Conservation (phyloP, 2,797 vertebrate species). For the Epinephelus coioides region DNA sequence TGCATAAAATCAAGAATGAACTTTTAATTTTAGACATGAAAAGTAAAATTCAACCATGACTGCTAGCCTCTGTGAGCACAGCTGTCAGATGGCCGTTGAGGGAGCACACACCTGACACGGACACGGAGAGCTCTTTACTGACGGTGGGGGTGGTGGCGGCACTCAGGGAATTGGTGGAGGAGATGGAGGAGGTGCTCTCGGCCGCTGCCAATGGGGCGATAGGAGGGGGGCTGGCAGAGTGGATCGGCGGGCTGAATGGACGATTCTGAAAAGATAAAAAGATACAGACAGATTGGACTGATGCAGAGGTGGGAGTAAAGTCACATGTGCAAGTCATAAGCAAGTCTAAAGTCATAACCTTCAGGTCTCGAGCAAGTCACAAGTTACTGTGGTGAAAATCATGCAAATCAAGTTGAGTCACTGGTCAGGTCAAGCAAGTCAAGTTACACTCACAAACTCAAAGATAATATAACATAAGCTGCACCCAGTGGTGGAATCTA, state of each 20-base stretch:
- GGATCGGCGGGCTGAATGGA: conserved; percentile 94
- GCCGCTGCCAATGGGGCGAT: conserved; percentile 96
- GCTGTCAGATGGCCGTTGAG: conserved; percentile 35
- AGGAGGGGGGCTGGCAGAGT: conserved; percentile 94
- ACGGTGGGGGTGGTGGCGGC: conserved; percentile 98
- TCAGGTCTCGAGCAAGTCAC: too few species aligned
- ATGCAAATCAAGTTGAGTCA: too few species aligned
- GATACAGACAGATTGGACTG: background rate
- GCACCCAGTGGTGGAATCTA: too few species aligned
- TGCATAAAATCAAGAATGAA: conserved; percentile 39
- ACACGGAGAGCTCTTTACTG: conserved; percentile 89
- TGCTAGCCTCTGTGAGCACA: conserved; percentile 20
- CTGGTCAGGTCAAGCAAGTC: too few species aligned
- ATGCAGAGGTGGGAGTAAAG: background rate
- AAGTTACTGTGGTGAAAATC: too few species aligned
- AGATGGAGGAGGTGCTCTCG: conserved; percentile 98
- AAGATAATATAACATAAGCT: too few species aligned
- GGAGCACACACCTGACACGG: conserved; percentile 87
- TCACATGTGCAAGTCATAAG: too few species aligned
- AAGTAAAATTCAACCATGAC: background rate
- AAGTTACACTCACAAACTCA: too few species aligned
- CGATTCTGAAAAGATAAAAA: conserved; percentile 85
- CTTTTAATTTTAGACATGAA: conserved; percentile 29
- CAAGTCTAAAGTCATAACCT: too few species aligned
- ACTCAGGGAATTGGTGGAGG: conserved; percentile 97